Conservation (phyloP, 1,140 invertebrate species). For the Lineus longissimus region DNA sequence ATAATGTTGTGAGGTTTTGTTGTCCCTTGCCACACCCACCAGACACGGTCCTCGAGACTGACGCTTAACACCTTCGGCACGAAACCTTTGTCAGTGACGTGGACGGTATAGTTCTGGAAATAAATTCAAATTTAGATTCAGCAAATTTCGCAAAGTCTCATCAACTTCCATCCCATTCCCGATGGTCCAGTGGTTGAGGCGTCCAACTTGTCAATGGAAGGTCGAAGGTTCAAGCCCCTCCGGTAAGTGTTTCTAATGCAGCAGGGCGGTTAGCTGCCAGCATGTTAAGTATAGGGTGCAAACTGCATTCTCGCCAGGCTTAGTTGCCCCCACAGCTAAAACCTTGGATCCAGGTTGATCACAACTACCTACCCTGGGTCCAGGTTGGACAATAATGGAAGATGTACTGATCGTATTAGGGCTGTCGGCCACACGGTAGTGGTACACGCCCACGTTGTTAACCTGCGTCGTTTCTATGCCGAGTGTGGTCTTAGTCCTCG, state of each 20-base stretch:
- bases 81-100: slow-evolving; percentile 50
- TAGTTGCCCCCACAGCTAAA: too few relatives aligned
- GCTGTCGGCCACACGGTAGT: slow-evolving; percentile 37
- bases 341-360: too few relatives aligned
- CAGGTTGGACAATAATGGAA: slow-evolving; percentile 47
- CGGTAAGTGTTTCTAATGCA: too few relatives aligned
- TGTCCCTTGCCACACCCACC: slow-evolving; percentile 54
- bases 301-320: too few relatives aligned
- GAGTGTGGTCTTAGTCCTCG: slow-evolving; percentile 31
- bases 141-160: too few relatives aligned
- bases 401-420: slow-evolving; percentile 34
- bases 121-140: too few relatives aligned
- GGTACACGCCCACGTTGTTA: slow-evolving; percentile 45
- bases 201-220: too few relatives aligned
- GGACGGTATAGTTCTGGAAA: slow-evolving; percentile 51
- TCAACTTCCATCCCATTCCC: too few relatives aligned
- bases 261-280: too few relatives aligned
- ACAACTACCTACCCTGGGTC: slow-evolving; percentile 37
- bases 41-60: slow-evolving; percentile 48
- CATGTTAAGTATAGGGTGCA: too few relatives aligned
- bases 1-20: slow-evolving; percentile 51
- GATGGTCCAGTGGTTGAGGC: too few relatives aligned
- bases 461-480: slow-evolving; percentile 36
- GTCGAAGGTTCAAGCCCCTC: too few relatives aligned
- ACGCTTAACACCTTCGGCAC: slow-evolving; percentile 49